phyloP scores from a whole-genome alignment of 2,113 vertebrate genomes.

The Loxodonta africana region DNA sequence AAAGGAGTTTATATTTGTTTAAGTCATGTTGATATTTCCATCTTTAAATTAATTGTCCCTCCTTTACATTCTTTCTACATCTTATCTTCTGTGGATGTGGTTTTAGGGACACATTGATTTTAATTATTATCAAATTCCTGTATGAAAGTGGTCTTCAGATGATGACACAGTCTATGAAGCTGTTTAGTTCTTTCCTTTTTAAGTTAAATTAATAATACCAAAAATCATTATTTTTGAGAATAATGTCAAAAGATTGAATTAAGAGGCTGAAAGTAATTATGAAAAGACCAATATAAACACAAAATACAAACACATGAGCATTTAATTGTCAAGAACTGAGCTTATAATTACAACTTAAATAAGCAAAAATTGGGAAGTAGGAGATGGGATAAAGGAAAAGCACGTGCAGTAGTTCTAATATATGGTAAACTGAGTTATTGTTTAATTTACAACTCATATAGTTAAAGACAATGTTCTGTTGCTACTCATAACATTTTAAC shows the following conservation, averaged over 20 bases:
- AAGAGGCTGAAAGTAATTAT: neutral
- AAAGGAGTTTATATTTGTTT: neutral
- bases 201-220: neutral
- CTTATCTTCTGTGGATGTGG: fast-evolving
- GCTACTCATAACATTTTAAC: too few relatives aligned
- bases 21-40: neutral
- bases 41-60: neutral
- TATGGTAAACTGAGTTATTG: neutral
- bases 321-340: neutral
- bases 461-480: too few relatives aligned
- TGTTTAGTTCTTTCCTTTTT: neutral
- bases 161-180: neutral
- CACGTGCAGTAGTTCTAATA: neutral
- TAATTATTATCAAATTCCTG: neutral
- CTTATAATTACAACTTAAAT: neutral
- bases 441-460: neutral
- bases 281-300: neutral
- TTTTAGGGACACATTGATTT: neutral
- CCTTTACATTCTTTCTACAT: neutral
- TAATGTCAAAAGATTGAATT: neutral
- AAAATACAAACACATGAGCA: neutral
- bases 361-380: neutral
- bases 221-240: neutral
- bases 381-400: neutral
- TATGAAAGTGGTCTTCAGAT: neutral